phyloP scores from a whole-genome alignment of 2,888 invertebrate species.

The Frankliniella intonsa region DNA sequence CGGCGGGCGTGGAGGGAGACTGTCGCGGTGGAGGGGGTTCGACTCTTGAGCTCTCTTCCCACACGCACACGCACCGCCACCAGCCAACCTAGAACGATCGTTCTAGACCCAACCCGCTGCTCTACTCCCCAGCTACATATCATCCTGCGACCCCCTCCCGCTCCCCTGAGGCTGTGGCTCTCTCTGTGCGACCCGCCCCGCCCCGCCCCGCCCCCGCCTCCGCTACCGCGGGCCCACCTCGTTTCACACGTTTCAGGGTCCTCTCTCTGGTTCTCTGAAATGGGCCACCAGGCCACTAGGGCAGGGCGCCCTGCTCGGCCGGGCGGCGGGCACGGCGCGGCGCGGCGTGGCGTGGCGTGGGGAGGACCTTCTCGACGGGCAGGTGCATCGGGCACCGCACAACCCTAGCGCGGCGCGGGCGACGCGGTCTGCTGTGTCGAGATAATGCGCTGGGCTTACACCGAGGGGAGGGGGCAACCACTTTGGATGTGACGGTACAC shows the following conservation, averaged over 20 bases:
- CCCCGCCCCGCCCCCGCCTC: neutral
- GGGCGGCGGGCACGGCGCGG: neutral
- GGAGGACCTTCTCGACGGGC: neutral
- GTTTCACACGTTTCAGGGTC: neutral
- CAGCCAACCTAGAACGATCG: too few species aligned
- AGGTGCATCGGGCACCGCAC: constrained; percentile 8
- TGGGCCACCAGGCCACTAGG: constrained; percentile 1
- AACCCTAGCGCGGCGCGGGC: neutral
- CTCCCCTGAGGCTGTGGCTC: too few species aligned
- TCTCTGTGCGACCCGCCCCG: too few species aligned
- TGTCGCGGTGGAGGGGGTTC: too few species aligned
- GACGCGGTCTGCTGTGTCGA: neutral
- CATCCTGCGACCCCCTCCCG: too few species aligned
- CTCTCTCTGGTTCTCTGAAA: neutral
- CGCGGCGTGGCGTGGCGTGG: neutral
- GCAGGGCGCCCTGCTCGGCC: neutral
- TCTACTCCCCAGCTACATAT: too few species aligned
- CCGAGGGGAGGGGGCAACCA: too few species aligned
- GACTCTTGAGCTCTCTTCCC: too few species aligned
- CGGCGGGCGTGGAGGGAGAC: too few species aligned
- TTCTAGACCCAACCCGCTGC: too few species aligned
- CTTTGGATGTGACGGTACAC: too few species aligned
- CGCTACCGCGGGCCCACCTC: neutral
- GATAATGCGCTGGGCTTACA: neutral
- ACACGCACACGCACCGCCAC: too few species aligned